A percentile compares a stretch with the other conserved stretches of the same genome.
Evolutionary conservation across 2,113 vertebrate species (phyloP).

Genomic region (Pimephales promelas): DNA sequence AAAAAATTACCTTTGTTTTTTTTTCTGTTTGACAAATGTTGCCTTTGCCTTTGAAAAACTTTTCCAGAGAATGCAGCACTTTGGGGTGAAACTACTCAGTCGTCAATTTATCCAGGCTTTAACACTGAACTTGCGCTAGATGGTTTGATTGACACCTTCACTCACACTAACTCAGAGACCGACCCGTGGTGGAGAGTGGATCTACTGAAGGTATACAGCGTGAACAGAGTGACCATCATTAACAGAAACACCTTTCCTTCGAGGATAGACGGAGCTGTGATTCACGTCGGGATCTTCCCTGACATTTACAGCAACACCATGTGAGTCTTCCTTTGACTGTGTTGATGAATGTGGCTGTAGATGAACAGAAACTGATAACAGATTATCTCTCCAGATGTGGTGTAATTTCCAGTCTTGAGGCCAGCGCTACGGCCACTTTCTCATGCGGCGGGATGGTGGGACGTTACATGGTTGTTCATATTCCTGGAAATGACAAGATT

Average conservation of each 20-base stretch:
- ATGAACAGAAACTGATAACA: too few species aligned
- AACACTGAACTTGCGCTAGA: background rate
- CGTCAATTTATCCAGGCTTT: background rate
- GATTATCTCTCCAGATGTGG: conserved; percentile 27
- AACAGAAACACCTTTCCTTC: rapidly evolving
- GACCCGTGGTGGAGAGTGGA: conserved; percentile 1
- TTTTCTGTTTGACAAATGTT: background rate
- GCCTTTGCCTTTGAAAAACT: background rate
- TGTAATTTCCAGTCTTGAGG: background rate
- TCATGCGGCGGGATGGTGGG: too few species aligned
- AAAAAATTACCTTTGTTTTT: rapidly evolving
- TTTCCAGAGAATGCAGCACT: background rate
- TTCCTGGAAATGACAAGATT: too few species aligned
- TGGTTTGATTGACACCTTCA: background rate
- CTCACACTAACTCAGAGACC: background rate
- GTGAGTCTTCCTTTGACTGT: too few species aligned
- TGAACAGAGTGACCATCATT: background rate
- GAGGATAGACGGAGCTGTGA: background rate
- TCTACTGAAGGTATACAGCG: background rate
- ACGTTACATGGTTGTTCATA: too few species aligned
- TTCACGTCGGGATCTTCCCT: background rate
- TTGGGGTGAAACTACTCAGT: background rate
- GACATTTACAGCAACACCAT: too few species aligned
- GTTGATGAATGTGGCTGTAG: too few species aligned
- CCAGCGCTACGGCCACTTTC: too few species aligned